Evolutionary conservation across 1,140 invertebrate genomes (phyloP).

Genomic region (Drosophila teissieri): DNA sequence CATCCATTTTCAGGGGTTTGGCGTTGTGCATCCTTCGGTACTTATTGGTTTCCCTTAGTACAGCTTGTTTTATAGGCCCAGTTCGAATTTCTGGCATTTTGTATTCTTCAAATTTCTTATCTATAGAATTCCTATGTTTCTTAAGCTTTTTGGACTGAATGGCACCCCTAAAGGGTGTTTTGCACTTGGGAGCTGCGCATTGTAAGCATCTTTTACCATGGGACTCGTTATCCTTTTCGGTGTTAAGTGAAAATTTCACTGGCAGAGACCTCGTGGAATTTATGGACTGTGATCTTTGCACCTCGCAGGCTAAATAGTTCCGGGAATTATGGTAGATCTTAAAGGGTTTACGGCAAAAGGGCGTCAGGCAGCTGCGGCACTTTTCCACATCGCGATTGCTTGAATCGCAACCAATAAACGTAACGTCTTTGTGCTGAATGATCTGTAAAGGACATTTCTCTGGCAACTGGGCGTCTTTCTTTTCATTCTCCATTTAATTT

Average conservation of each 20-base stretch:
- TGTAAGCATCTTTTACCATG: background rate
- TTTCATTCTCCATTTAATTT: constrained; percentile 12
- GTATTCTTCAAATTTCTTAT: background rate
- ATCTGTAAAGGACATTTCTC: background rate
- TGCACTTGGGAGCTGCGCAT: background rate
- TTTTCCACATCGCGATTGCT: background rate
- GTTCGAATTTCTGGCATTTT: background rate
- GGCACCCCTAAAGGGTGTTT: background rate
- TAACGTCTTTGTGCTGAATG: background rate
- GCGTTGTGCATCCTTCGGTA: constrained; percentile 43
- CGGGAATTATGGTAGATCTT: constrained; percentile 7
- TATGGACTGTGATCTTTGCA: background rate
- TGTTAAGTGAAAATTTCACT: background rate
- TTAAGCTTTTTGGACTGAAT: background rate
- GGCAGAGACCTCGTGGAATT: constrained; percentile 2
- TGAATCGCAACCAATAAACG: constrained; percentile 15
- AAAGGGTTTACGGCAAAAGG: constrained; percentile 1
- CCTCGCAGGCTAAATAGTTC: constrained; percentile 18
- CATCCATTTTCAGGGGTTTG: constrained; percentile 24
- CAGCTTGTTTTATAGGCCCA: background rate
- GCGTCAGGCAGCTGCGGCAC: constrained; percentile 3
- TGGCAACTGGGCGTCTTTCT: background rate
- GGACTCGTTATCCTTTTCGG: background rate
- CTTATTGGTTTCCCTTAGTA: constrained; percentile 35
- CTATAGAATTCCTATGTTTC: background rate